phyloP scores from a whole-genome alignment of 2,797 vertebrate genomes.

The Lacerta agilis region DNA sequence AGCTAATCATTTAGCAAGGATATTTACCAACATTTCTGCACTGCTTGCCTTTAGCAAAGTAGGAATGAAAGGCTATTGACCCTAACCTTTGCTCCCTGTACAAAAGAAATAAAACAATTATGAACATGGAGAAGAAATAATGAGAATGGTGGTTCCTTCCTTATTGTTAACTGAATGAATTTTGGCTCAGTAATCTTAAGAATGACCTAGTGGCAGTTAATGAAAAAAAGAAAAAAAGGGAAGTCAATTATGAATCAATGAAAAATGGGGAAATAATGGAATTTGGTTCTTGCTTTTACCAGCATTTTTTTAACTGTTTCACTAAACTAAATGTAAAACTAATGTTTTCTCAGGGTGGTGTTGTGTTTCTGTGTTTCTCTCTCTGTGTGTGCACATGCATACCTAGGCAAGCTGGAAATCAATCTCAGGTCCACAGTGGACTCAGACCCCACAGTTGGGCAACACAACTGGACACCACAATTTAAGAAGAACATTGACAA shows the following conservation, averaged over 20 bases:
- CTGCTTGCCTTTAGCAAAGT: slow-evolving; percentile 57
- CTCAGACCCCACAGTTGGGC: background rate
- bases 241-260: slow-evolving; percentile 59
- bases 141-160: slow-evolving; percentile 46
- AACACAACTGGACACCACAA: too few species aligned
- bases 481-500: too few species aligned
- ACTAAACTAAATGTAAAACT: background rate
- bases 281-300: background rate
- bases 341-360: background rate
- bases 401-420: background rate
- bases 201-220: slow-evolving; percentile 58
- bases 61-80: slow-evolving; percentile 63
- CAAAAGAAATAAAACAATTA: slow-evolving; percentile 70
- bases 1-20: slow-evolving; percentile 54
- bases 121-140: slow-evolving; percentile 60
- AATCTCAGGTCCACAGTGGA: background rate
- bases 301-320: background rate
- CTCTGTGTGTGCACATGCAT: too few species aligned
- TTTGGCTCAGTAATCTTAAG: slow-evolving; percentile 54
- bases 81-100: slow-evolving; percentile 56
- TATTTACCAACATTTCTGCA: slow-evolving; percentile 48
- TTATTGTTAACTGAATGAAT: slow-evolving; percentile 62
- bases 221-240: slow-evolving; percentile 53
- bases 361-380: too few species aligned
- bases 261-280: slow-evolving; percentile 1